Evolutionary conservation across 2,888 invertebrate genomes (phyloP), one percentile per base, ranked within the genome.

Genomic region (Laspeyria flexula): DNA sequence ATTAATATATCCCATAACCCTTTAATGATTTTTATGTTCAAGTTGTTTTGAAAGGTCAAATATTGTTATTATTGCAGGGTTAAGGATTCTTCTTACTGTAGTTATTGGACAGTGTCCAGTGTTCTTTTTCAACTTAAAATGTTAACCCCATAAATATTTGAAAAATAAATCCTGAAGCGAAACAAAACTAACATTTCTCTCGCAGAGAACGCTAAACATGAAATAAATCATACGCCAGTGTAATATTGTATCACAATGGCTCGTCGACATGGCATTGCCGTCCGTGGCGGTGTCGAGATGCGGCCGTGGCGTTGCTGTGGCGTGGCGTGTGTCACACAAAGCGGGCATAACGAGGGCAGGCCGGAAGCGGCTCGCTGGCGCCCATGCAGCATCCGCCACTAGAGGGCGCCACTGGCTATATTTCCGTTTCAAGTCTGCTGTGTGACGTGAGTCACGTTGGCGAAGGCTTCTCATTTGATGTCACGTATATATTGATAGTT

Each of bases 261-360:
- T 62, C 62, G 73, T 60, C 54, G 69, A 48, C 41, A 39, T 45
- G 69, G 65, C 65, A 70, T 60, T 57, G 68, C 47, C 57, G 54
- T 45, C 48, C 62, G 39, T 62, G 43, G 53, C 51, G 45, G n/a
- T 57, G 56, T 68, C 50, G 45, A 55, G 55, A 5, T 21, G 30
- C 12, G n/a, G 30, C n/a, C 44, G 44, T 45, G 69, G 65, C 65
- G 71, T 60, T 57, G 68, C 47, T 60, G 52, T 63, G 53, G 49
- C 66, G 39, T 62, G 44, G 51, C 51, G 46, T 57, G 56, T 68
- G 71, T 73, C 68, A 68, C 68, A 80, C 80, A 83, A 84, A 81
- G 79, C 75, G 66, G 57, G 60, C 78, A 73, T 85, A 87, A 87
- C 84, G 84, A 88, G 85, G 82, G 55, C 83, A 71, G 73, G 73